A percentile compares a stretch with the other conserved stretches of the same genome.
Evolutionary conservation across 2,797 vertebrate genomes (phyloP).

Genomic region (Falco columbarius): DNA sequence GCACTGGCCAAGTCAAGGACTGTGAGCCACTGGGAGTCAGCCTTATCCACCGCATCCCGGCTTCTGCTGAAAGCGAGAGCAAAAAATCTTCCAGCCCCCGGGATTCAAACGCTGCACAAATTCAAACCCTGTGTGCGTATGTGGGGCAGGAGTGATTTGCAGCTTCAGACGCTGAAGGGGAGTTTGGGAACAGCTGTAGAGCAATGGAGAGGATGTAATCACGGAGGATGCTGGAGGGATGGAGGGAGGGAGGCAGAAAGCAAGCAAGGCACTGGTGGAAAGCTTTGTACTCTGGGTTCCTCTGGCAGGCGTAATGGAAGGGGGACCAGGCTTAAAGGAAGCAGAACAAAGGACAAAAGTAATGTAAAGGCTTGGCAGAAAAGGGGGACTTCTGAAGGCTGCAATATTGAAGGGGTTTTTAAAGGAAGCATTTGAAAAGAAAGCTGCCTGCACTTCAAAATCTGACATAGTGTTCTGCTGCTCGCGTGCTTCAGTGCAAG

Average conservation of each 20-base stretch:
- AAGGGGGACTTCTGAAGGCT: neutral
- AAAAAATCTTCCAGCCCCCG: neutral
- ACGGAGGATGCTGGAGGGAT: neutral
- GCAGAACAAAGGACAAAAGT: neutral
- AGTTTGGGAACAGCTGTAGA: neutral
- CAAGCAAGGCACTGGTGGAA: neutral
- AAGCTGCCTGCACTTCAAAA: neutral
- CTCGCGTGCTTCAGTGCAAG: neutral
- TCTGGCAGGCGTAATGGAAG: neutral
- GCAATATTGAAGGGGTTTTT: neutral
- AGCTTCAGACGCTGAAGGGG: neutral
- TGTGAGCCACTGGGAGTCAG: neutral
- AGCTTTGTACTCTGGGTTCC: neutral
- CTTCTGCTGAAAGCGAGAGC: accelerated
- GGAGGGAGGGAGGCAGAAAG: neutral
- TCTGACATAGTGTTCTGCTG: neutral
- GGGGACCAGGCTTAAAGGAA: neutral
- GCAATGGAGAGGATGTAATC: neutral
- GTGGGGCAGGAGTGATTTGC: neutral
- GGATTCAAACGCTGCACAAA: accelerated
- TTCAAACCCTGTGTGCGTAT: accelerated
- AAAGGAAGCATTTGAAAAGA: neutral
- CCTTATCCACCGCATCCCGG: neutral
- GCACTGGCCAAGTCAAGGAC: neutral
- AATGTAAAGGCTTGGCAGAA: neutral